Evolutionary conservation across 2,113 vertebrate genomes (phyloP).

Genomic region (Pachyramphus minor): DNA sequence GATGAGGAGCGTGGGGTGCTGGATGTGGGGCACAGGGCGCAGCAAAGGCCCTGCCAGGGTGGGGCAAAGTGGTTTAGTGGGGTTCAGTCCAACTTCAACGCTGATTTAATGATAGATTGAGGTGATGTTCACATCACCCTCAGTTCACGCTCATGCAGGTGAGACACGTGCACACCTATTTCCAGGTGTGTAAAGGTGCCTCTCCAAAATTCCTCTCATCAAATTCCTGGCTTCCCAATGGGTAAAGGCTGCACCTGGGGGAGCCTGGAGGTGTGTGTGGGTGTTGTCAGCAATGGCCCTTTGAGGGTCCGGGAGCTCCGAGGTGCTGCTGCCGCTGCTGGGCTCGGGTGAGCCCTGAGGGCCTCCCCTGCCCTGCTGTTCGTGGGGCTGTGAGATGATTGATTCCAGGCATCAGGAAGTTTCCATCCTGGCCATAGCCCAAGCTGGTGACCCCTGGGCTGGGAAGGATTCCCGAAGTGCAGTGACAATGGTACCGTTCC

Average conservation of each 20-base stretch:
- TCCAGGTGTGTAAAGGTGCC: not conserved
- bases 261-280: not conserved
- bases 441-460: not conserved
- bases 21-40: fast-evolving
- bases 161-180: not conserved
- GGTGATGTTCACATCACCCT: not conserved
- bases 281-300: not conserved
- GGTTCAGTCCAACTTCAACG: fast-evolving
- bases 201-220: not conserved
- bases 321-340: not conserved
- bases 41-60: not conserved
- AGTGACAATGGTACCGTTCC: not conserved
- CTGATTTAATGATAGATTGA: not conserved
- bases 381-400: fast-evolving
- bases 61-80: fast-evolving
- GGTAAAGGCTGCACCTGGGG: not conserved
- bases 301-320: not conserved
- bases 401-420: not conserved
- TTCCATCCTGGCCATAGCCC: not conserved
- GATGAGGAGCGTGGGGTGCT: fast-evolving
- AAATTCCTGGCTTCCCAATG: not conserved
- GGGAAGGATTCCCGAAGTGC: not conserved
- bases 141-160: not conserved
- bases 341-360: not conserved
- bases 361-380: fast-evolving